Evolutionary conservation across 2,888 invertebrate genomes (phyloP).

Genomic region (Apamea epomidion): DNA sequence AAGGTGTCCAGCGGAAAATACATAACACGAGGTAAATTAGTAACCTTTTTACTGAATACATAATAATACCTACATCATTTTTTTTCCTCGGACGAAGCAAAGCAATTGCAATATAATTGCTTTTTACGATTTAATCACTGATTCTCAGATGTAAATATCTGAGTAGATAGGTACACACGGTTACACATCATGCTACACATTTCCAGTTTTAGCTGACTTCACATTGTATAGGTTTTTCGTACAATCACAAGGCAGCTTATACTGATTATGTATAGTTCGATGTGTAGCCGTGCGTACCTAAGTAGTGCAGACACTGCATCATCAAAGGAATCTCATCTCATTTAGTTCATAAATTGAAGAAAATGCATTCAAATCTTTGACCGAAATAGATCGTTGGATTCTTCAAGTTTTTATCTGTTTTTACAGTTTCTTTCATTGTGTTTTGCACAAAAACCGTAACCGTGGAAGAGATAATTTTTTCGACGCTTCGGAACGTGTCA

Average conservation of each 20-base stretch:
- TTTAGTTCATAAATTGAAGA: slow-evolving; percentile 34
- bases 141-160: background rate
- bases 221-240: too few relatives aligned
- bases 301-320: background rate
- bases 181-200: too few relatives aligned
- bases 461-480: slow-evolving; percentile 42
- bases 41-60: background rate
- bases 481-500: slow-evolving; percentile 36
- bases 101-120: background rate
- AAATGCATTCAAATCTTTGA: slow-evolving; percentile 11
- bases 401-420: slow-evolving; percentile 26
- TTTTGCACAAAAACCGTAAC: slow-evolving; percentile 49
- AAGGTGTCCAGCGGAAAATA: background rate
- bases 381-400: slow-evolving; percentile 11
- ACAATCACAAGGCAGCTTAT: too few relatives aligned
- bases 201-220: too few relatives aligned
- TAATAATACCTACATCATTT: background rate
- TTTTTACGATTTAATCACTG: background rate
- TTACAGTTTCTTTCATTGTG: slow-evolving; percentile 41
- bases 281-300: background rate
- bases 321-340: slow-evolving; percentile 22
- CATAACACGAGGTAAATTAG: background rate
- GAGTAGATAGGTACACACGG: too few relatives aligned
- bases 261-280: background rate
- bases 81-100: background rate